Conservation (phyloP, 2,797 vertebrate genomes). For the Lacerta bilineata region DNA sequence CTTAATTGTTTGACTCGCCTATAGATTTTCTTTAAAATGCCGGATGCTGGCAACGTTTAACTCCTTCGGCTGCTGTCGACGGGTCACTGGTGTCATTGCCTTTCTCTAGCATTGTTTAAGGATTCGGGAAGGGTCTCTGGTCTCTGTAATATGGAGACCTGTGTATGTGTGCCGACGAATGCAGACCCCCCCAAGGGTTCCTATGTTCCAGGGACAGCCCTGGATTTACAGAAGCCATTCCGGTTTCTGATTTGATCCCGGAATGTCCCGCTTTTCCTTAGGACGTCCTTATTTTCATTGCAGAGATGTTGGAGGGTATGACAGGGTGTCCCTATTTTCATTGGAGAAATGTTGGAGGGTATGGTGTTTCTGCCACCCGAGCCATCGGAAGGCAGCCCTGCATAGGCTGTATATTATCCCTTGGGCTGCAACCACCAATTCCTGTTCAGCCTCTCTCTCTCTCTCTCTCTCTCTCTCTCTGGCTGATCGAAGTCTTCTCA, state of each 20-base stretch:
- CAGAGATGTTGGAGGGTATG: not conserved
- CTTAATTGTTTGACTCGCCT: not conserved
- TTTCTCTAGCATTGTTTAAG: not conserved
- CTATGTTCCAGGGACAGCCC: not conserved
- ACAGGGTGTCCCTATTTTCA: too few species aligned
- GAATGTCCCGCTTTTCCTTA: too few species aligned
- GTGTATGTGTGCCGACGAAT: not conserved
- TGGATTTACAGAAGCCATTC: too few species aligned
- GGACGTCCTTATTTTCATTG: not conserved
- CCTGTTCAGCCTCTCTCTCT: too few species aligned
- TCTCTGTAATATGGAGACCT: not conserved
- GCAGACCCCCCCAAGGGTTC: not conserved
- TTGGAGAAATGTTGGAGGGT: too few species aligned
- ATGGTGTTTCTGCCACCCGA: too few species aligned
- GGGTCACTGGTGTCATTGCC: not conserved
- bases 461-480: too few species aligned
- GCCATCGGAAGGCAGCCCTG: too few species aligned
- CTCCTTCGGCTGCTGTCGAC: not conserved
- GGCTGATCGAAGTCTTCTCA: too few species aligned
- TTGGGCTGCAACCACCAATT: too few species aligned
- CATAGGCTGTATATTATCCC: too few species aligned
- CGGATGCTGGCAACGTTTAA: not conserved
- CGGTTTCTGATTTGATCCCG: too few species aligned
- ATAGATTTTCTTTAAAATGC: not conserved
- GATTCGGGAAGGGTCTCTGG: not conserved